Conservation (phyloP, 2,888 invertebrate species). For the Lycia hirtaria region DNA sequence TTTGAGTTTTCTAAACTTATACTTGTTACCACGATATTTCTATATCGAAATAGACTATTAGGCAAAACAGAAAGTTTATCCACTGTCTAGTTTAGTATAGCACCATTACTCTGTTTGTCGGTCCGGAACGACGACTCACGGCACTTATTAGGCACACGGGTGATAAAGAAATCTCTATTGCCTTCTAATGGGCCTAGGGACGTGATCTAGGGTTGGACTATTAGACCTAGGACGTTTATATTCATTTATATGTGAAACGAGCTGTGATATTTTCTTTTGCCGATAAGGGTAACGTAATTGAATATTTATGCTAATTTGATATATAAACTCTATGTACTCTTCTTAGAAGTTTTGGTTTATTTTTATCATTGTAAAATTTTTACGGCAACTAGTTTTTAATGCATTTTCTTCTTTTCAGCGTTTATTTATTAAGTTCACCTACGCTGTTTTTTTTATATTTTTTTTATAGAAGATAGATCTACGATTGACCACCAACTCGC, state of each 20-base stretch:
- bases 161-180: constrained; percentile 36
- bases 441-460: no score
- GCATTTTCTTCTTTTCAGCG: no score
- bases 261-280: background rate
- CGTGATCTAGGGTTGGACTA: constrained; percentile 17
- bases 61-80: background rate
- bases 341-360: no score
- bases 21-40: no score
- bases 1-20: no score
- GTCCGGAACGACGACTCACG: constrained; percentile 60
- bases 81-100: constrained; percentile 13
- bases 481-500: no score
- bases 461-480: no score
- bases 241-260: background rate
- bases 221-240: background rate
- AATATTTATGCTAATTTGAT: background rate
- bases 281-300: background rate
- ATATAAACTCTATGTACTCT: no score
- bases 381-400: no score
- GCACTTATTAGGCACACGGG: constrained; percentile 32
- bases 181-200: constrained; percentile 26
- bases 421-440: no score
- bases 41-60: background rate
- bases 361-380: no score
- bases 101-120: constrained; percentile 51